Percentiles rank a stretch among this genome's conserved stretches.
These are phyloP conservation scores for Eulemur rufifrons DNA, from an alignment of 2,113 vertebrate species.

Conservation along the genomic window DNA sequence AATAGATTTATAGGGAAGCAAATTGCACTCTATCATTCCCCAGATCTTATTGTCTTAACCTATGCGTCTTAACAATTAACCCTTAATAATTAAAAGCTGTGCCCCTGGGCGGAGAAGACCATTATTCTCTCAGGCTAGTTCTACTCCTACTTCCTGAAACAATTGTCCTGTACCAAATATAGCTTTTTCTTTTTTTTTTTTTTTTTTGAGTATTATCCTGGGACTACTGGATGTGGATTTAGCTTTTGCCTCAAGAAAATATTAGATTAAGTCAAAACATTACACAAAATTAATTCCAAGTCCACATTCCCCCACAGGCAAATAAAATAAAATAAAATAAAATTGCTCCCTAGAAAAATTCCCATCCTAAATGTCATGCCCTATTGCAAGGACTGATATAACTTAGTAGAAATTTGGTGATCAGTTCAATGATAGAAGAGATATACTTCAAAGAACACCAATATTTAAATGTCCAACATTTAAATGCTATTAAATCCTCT, in stretches of 20 bases:
- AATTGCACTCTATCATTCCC: background rate
- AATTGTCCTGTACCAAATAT: background rate
- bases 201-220: background rate
- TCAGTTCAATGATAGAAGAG: background rate
- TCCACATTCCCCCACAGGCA: background rate
- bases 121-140: background rate
- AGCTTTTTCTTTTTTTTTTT: background rate
- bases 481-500: background rate
- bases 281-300: slow-evolving; percentile 40
- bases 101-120: background rate
- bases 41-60: slow-evolving; percentile 45
- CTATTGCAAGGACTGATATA: background rate
- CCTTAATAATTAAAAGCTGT: slow-evolving; percentile 53
- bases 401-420: background rate
- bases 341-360: background rate
- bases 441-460: background rate
- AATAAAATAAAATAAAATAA: slow-evolving; percentile 23
- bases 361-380: background rate
- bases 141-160: background rate
- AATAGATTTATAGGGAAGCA: slow-evolving; percentile 33
- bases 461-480: background rate
- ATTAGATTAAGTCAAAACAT: slow-evolving; percentile 44
- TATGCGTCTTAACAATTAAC: slow-evolving; percentile 58
- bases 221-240: background rate
- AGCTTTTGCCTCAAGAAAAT: slow-evolving; percentile 53